These are phyloP conservation scores for Mesembrinibis cayennensis DNA, from an alignment of 2,113 vertebrate genomes.

Conservation along the genomic window DNA sequence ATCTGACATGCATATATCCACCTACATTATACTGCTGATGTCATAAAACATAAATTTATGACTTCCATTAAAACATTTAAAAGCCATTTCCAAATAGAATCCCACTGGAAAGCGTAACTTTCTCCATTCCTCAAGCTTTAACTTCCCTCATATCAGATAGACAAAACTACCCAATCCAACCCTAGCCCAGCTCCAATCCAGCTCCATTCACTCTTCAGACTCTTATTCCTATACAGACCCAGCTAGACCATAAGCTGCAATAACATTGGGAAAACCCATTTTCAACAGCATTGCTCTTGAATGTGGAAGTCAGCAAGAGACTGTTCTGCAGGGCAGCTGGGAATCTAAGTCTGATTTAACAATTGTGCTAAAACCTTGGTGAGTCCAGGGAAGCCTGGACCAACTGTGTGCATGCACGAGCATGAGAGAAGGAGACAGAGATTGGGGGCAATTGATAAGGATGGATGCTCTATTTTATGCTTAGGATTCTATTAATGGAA, in stretches of 20 bases:
- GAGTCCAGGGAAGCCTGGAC: neutral
- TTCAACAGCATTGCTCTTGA: neutral
- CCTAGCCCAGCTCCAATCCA: neutral
- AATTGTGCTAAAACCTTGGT: conserved; percentile 22
- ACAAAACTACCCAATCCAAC: neutral
- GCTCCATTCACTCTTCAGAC: neutral
- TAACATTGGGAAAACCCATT: neutral
- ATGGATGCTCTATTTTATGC: neutral
- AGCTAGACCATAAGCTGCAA: neutral
- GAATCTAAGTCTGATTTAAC: neutral
- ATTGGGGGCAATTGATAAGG: neutral
- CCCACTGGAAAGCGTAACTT: neutral
- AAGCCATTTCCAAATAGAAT: neutral
- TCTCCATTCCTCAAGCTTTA: neutral
- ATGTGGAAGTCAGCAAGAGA: neutral
- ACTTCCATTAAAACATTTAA: neutral
- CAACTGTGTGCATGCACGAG: neutral
- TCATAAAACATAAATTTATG: neutral
- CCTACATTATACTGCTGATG: neutral
- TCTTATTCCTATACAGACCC: neutral
- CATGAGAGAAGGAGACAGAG: neutral
- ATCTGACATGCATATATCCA: neutral
- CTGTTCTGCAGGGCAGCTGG: neutral
- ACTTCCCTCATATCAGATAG: neutral
- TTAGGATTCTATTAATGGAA: neutral